These are phyloP conservation scores for Papilio gigon DNA, from an alignment of 2,888 invertebrate species.

Conservation along the genomic window DNA sequence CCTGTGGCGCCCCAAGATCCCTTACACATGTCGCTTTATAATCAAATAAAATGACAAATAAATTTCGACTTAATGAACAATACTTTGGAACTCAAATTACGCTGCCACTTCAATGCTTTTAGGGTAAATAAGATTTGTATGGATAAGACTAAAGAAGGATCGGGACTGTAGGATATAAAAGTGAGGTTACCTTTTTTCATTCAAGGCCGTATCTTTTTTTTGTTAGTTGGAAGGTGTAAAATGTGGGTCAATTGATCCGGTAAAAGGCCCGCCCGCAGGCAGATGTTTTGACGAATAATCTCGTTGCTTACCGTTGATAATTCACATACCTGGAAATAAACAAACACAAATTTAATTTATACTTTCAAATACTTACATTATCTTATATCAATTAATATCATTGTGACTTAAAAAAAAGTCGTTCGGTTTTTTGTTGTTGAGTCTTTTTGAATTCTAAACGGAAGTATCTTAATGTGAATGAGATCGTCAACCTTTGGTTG, in stretches of 20 bases:
- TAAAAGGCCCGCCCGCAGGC: constrained; percentile 38
- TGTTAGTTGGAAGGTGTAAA: constrained; percentile 38
- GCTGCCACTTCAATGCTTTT: background rate
- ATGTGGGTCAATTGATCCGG: constrained; percentile 43
- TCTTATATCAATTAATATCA: too few relatives aligned
- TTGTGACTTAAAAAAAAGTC: too few relatives aligned
- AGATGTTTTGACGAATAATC: constrained; percentile 42
- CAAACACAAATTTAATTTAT: constrained; percentile 35
- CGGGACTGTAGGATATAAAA: constrained; percentile 38
- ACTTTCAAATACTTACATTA: constrained; percentile 13
- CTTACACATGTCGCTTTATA: constrained; percentile 9
- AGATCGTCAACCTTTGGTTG: too few relatives aligned
- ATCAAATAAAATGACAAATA: constrained; percentile 15
- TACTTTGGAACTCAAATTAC: background rate
- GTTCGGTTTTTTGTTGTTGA: too few relatives aligned
- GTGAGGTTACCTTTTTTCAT: constrained; percentile 35
- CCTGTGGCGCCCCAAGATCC: constrained; percentile 53
- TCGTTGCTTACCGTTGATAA: constrained; percentile 38
- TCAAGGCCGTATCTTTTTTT: constrained; percentile 40
- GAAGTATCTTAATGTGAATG: too few relatives aligned
- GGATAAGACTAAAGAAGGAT: constrained; percentile 31
- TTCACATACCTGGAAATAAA: constrained; percentile 46
- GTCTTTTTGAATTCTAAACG: too few relatives aligned
- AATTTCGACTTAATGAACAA: constrained; percentile 16
- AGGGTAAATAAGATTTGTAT: constrained; percentile 16